Percentiles rank a stretch among this genome's conserved stretches.
Evolutionary conservation across 2,888 invertebrate genomes (phyloP).

Genomic region (Drosophila meridiana): DNA sequence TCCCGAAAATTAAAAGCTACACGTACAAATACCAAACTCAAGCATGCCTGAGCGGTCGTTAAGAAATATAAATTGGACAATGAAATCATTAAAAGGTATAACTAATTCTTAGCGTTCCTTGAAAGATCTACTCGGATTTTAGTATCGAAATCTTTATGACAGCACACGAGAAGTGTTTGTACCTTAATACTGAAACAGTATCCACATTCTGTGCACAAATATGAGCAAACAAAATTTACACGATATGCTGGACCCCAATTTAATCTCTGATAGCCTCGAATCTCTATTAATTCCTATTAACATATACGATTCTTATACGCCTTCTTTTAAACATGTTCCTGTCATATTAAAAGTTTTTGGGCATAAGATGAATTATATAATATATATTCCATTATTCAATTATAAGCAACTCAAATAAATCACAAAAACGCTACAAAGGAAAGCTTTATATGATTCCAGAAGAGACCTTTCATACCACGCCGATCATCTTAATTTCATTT

Average conservation of each 20-base stretch:
- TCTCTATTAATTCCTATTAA: not conserved
- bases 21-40: slow-evolving; percentile 44
- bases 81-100: slow-evolving; percentile 81
- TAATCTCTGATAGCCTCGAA: not conserved
- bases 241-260: not conserved
- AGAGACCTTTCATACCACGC: slow-evolving; percentile 36
- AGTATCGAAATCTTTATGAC: slow-evolving; percentile 48
- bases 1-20: slow-evolving; percentile 57
- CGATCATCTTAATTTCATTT: slow-evolving; percentile 59
- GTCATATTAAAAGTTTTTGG: not conserved
- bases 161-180: slow-evolving; percentile 11
- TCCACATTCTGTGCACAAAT: not conserved
- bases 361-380: not conserved
- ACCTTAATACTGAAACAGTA: slow-evolving; percentile 1
- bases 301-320: not conserved
- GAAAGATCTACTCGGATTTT: slow-evolving; percentile 56
- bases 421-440: slow-evolving; percentile 28
- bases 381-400: slow-evolving; percentile 3
- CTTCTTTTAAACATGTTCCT: not conserved
- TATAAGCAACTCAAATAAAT: slow-evolving; percentile 27
- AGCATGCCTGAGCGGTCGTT: slow-evolving; percentile 69
- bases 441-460: slow-evolving; percentile 21
- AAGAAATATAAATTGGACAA: slow-evolving; percentile 83
- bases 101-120: slow-evolving; percentile 64
- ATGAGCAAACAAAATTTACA: not conserved